Evolutionary conservation across 1,140 invertebrate species (phyloP), one percentile per base, ranked within the genome.

Genomic region (Macrostomum lignano): DNA sequence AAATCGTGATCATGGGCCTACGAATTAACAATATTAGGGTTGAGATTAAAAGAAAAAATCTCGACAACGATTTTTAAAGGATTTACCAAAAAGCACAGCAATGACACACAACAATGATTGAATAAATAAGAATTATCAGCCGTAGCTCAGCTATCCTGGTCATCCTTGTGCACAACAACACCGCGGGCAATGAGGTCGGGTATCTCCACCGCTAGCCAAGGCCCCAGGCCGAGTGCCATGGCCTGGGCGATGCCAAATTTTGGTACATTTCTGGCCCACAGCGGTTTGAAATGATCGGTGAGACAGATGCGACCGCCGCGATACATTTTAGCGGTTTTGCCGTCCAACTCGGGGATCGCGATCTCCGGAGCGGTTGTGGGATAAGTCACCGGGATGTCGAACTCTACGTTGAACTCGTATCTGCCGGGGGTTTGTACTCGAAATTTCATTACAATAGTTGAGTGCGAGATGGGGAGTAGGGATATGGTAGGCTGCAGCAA

Each of bases 281-380:
- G 55, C 0, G 91, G 91, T 53, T 96, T 96, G 48, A 98, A 98
- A 54, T 98, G 91, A 55, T 96, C 91, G 1, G 79, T 88, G 11
- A 93, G 57, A 49, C 86, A 94, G 39, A 96, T 93, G 59, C 88
- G 88, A 7, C 86, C 86, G 14, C 84, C 84, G 42, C 82, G 62
- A 58, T 94, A 98, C 91, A 98, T 98, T 63, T 98, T 98, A 1
- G 88, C 84, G 3, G 91, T 98, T 65, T 96, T 98, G 2, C 91
- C 91, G 63, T 98, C 91, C 7, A 98, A 59, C 52, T 91, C 82
- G 3, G 86, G 86, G 23, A 96, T 45, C 1, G 82, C 78, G 41
- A 98, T 74, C 64, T 98, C 91, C 2, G 86, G 86, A 3, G 88
- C 74, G n/a, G 86, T 96, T 5, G 69, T 69, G 7, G 91, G 91